A percentile compares a stretch with the other conserved stretches of the same genome.
Conservation (phyloP, 30 jellyfish, hydroid and myxozoan species). For the Pelagia noctiluca region DNA sequence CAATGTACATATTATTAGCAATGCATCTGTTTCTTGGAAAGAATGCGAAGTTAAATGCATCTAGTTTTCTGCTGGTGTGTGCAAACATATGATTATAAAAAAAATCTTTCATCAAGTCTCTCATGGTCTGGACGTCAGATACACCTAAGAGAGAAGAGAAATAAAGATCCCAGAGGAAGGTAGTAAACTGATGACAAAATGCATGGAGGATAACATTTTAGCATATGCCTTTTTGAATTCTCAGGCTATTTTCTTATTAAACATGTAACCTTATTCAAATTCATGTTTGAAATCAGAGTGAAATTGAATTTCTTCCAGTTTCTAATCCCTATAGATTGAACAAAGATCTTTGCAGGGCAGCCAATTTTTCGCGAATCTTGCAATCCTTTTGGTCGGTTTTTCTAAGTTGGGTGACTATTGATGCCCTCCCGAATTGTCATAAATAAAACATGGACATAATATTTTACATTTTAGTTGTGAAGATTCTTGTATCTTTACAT, state of each 20-base stretch:
- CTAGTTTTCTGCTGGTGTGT: conserved; percentile 43
- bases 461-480: conserved; percentile 10
- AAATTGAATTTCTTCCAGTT: conserved; percentile 30
- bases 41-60: conserved; percentile 27
- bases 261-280: not conserved
- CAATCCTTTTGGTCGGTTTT: conserved; percentile 13
- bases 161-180: conserved; percentile 22
- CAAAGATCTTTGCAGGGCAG: conserved; percentile 48
- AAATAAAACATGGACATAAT: conserved; percentile 19
- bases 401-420: conserved; percentile 39
- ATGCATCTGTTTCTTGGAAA: conserved; percentile 44
- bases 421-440: conserved; percentile 35
- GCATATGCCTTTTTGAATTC: not conserved
- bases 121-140: conserved; percentile 51
- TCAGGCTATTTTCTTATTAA: not conserved
- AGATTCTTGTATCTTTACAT: conserved; percentile 14
- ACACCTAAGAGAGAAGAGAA: conserved; percentile 35
- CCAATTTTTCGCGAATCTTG: conserved; percentile 50
- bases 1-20: conserved; percentile 13
- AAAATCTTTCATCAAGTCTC: conserved; percentile 37
- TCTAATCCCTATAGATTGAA: conserved; percentile 37
- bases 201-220: conserved; percentile 6
- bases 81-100: conserved; percentile 29
- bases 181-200: conserved; percentile 8
- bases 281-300: conserved; percentile 15